Evolutionary conservation across 1,140 invertebrate genomes (phyloP), one percentile per base, ranked within the genome.

Genomic region (Muscidifurax raptorellus): DNA sequence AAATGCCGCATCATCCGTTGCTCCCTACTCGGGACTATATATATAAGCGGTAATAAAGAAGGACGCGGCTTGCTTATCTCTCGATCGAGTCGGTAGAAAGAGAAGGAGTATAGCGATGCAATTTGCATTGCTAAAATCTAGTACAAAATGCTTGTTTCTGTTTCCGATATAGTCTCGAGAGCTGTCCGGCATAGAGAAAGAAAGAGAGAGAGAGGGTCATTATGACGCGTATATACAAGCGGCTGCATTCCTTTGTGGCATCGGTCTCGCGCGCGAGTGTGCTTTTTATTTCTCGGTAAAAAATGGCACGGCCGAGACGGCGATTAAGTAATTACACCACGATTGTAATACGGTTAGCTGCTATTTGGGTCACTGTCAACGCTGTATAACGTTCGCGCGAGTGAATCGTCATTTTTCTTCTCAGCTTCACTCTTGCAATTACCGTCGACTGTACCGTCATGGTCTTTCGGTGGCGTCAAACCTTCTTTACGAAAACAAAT

Each of bases 51-150:
- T 28, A 27, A 72, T 84, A 32, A 66, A 66, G 59, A 15, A 66
- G 22, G 28, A 47, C 80, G 59, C 18, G 64, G 25, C 22, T 0
- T 25, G 13, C 32, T 74, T 80, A 84, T 84, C 83, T 52, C 15
- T 64, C 15, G 64, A 84, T 80, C 69, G 27, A 80, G 27, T 27
- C 44, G 7, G 25, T 15, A 4, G 6, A n/a, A 4, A 22, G 28
- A 79, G 64, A 78, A 52, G n/a, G 5, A 28, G 7, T 86, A n/a
- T n/a, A 36, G 74, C 32, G 59, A 69, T 67, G 59, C 12, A 75
- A 82, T 86, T 82, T 80, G 80, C 81, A 84, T 85, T 80, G 77
- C 66, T 77, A 69, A 71, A 78, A 82, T 79, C 59, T 77, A 71
- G 79, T 86, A 81, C 75, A 82, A 84, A 84, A 86, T 78, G 52